A percentile compares a stretch with the other conserved stretches of the same genome.
phyloP scores from a whole-genome alignment of 2,797 vertebrate species.

The Eupleurogrammus muticus region DNA sequence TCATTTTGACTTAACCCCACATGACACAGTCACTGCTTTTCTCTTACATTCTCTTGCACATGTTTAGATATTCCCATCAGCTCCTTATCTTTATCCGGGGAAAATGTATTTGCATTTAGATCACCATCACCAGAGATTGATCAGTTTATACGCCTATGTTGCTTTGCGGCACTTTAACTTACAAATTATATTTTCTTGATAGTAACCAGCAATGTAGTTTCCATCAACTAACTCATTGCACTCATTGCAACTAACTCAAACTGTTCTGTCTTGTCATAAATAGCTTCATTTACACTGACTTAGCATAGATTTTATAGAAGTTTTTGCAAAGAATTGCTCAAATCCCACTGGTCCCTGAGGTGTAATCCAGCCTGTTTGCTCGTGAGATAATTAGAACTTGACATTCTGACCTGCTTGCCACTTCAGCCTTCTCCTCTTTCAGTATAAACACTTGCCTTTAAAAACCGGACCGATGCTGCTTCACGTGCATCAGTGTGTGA shows the following conservation, averaged over 20 bases:
- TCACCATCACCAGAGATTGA: neutral
- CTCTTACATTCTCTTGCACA: too few species aligned
- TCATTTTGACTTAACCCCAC: neutral
- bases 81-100: neutral
- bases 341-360: neutral
- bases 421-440: constrained; percentile 8
- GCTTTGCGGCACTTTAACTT: neutral
- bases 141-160: neutral
- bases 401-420: constrained; percentile 23
- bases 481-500: neutral
- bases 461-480: constrained; percentile 1
- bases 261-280: neutral
- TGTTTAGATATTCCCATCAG: neutral
- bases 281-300: neutral
- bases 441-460: constrained; percentile 12
- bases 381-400: neutral
- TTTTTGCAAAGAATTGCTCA: neutral
- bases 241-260: neutral
- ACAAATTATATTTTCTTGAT: neutral
- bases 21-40: neutral
- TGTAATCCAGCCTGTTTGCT: neutral
- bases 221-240: constrained; percentile 9
- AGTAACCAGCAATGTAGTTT: neutral
- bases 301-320: neutral
- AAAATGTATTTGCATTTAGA: neutral